Base-by-base conservation (phyloP, 2,113 vertebrate species). In the Cyprinodon tularosa region DNA sequence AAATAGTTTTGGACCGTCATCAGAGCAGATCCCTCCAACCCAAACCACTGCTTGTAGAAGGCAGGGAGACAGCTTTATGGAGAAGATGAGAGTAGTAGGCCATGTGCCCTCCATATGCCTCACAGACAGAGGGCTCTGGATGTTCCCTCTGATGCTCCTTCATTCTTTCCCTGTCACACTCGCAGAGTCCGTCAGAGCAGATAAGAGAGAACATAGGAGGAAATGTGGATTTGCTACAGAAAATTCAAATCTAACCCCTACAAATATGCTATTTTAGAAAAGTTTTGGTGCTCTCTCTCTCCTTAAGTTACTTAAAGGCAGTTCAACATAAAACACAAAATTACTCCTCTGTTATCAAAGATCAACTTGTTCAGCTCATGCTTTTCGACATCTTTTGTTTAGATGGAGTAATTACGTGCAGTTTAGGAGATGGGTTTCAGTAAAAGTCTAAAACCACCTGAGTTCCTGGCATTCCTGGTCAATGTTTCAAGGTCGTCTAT, bases 41-140 rank as follows among this genome's bases (percentile, higher is more conserved):
- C 3, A 48, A 86, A 70, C 53, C 47, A 57, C 57, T 71, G 65
- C 37, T 73, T 68, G 53, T 7, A 20, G 22, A 42, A 62, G 63
- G 44, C n/a, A 77, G 72, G 78, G 4, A 39, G 61, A 50, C 20
- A 8, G 66, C 45, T 68, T 65, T 38, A 53, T n/a, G 13, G 38
- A 39, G 44, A 60, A 20, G 15, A 57, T 57, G 44, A 63, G 48
- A 37, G 62, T 4, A 38, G 78, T 42, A 67, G 53, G 59, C 83
- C 90, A 92, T 84, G 83, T 92, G 91, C 67, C 74, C 67, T 61
- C 86, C 89, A 90, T 67, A 88, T 91, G 89, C 78, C 77, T 50
- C 78, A 68, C 82, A 76, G 45, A 44, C 5, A 4, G 11, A 83
- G 60, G 69, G 69, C 75, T 67, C 66, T 78, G 86, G 84, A 89